Conservation (phyloP, 2,113 vertebrate genomes). For the Pica pica region DNA sequence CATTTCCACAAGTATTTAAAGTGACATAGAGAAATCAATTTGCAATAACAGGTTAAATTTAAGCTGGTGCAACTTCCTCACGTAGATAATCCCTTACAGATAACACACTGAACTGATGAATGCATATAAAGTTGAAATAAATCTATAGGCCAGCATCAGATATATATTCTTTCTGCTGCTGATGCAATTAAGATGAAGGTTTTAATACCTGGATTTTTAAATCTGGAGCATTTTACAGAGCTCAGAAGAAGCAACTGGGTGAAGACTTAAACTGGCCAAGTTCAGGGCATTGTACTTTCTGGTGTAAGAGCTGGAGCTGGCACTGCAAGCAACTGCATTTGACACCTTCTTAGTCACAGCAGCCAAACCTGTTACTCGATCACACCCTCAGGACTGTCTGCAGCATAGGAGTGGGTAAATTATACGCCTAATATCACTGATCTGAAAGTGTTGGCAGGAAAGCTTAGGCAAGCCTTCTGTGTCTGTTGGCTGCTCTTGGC, state of each 20-base stretch:
- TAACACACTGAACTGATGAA: neutral
- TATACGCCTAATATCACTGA: neutral
- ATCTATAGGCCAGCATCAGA: neutral
- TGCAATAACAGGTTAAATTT: neutral
- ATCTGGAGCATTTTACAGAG: neutral
- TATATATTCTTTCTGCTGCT: neutral
- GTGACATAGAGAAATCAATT: constrained; percentile 20
- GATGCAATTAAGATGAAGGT: constrained; percentile 27
- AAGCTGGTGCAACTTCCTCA: neutral
- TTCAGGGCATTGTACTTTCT: neutral
- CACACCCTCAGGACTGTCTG: neutral
- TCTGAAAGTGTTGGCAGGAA: neutral
- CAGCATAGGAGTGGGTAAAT: neutral
- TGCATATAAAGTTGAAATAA: neutral
- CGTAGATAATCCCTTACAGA: neutral
- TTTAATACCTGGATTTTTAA: neutral
- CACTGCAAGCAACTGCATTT: accelerated
- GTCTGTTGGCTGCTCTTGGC: neutral
- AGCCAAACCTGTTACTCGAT: neutral
- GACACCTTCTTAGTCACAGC: neutral
- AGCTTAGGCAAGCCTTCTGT: neutral
- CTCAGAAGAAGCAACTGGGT: neutral
- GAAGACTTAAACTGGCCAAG: neutral
- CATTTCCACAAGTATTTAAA: constrained; percentile 15
- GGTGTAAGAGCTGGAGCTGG: neutral